Evolutionary conservation across 2,113 vertebrate species (phyloP).

Genomic region (Martes martes): DNA sequence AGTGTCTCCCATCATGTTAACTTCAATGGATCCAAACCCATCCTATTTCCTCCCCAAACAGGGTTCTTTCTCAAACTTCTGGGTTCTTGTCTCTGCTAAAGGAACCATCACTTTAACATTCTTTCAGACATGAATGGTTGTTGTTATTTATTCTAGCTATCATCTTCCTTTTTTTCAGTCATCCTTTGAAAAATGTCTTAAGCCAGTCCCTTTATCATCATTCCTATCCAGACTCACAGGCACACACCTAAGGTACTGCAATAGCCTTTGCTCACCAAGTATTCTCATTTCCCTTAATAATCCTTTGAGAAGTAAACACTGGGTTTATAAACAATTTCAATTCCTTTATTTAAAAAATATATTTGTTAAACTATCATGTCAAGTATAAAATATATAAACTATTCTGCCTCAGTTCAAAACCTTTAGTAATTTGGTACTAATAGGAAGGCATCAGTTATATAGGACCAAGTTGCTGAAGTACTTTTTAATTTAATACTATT

Average conservation of each 20-base stretch:
- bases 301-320: background rate
- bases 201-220: background rate
- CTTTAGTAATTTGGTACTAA: background rate
- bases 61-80: background rate
- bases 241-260: background rate
- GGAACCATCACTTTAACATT: background rate
- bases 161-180: background rate
- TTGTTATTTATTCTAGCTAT: background rate
- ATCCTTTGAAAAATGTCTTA: background rate
- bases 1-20: background rate
- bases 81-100: background rate
- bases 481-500: background rate
- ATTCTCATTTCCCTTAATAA: background rate
- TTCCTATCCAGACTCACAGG: background rate
- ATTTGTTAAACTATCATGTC: background rate
- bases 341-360: background rate
- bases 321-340: background rate
- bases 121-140: background rate
- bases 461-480: slow-evolving; percentile 16
- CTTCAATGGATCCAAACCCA: background rate
- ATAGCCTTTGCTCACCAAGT: background rate
- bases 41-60: background rate
- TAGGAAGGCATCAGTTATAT: background rate
- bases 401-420: background rate
- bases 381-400: background rate